Base-by-base conservation (phyloP, 2,113 vertebrate species). In the Mirounga angustirostris region DNA sequence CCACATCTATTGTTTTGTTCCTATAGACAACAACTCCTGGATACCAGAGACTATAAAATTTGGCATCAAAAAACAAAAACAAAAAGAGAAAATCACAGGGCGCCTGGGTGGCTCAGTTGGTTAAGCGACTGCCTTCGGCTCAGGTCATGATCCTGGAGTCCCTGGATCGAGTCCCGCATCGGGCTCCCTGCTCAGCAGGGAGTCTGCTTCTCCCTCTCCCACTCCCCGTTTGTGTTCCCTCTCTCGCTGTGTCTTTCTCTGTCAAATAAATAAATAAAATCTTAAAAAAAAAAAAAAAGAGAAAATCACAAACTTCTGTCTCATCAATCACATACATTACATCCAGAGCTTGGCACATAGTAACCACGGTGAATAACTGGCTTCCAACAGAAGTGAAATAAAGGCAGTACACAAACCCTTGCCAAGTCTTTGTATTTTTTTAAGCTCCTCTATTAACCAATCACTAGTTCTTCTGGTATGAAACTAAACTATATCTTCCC, bases 51-150 rank as follows among this genome's bases (percentile, higher is more conserved):
- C 74, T 82, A 7, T 63, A 96, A 88, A 88, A 88, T 50, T 71
- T 15, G 19, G 76, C 61, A 74, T 67, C 4, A 12, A 65, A 74
- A 76, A 43, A 65, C n/a, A 81, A 87, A 54, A 94, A 65, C 71
- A 63, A 91, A 59, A 87, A 33, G 18, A 96, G 30, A 76, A 96
- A 83, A 94, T 88, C 69, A 83, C 67, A 95, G 36, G 36, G 36
- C 36, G 36, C 36, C 36, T 36, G 36, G 36, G 36, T 36, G 36
- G 36, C 36, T 36, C 36, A 36, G 36, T 36, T 36, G 36, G 36
- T 36, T 36, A 36, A 36, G 36, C 36, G 36, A 36, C 36, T 36
- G 36, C 36, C 36, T 36, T 36, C 36, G 36, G 36, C 36, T 36
- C 36, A 36, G 36, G 36, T 36, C 36, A 36, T 36, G 36, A 36